Evolutionary conservation across 2,797 vertebrate species (phyloP).

Genomic region (Danio choprae): DNA sequence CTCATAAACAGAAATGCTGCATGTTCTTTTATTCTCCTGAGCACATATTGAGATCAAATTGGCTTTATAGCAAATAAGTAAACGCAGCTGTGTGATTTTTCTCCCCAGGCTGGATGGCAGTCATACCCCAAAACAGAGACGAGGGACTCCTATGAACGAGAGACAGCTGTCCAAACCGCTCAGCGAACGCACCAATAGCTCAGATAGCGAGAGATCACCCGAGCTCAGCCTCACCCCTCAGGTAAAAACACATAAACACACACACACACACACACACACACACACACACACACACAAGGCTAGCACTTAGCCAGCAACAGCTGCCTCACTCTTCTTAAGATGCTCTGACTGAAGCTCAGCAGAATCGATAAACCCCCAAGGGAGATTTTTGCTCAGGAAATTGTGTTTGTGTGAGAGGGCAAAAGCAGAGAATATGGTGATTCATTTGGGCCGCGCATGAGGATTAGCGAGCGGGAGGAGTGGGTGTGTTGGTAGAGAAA

Average conservation of each 20-base stretch:
- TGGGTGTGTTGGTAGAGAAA: slow-evolving; percentile 48
- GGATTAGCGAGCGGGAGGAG: slow-evolving; percentile 49
- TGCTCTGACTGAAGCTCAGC: slow-evolving; percentile 32
- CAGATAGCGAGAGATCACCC: slow-evolving; percentile 84
- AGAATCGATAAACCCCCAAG: slow-evolving; percentile 34
- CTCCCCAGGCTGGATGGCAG: slow-evolving; percentile 72
- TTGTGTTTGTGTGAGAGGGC: slow-evolving; percentile 21
- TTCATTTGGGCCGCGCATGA: slow-evolving; percentile 39
- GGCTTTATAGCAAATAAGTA: slow-evolving; percentile 14
- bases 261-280: background rate
- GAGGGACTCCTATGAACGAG: slow-evolving; percentile 81
- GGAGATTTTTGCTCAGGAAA: slow-evolving; percentile 29
- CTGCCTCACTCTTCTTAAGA: slow-evolving; percentile 1
- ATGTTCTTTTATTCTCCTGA: background rate
- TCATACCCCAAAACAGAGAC: slow-evolving; percentile 78
- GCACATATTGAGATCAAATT: background rate
- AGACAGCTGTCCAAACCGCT: slow-evolving; percentile 82
- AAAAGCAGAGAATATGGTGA: slow-evolving; percentile 44
- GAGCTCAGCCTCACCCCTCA: slow-evolving; percentile 82
- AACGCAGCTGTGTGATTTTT: slow-evolving; percentile 12
- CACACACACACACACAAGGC: background rate
- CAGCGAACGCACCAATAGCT: slow-evolving; percentile 83
- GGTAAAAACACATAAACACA: slow-evolving; percentile 67
- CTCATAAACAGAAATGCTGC: background rate
- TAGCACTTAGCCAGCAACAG: slow-evolving; percentile 25